Evolutionary conservation across 1,140 invertebrate genomes (phyloP).

Genomic region (Triops longicaudatus): DNA sequence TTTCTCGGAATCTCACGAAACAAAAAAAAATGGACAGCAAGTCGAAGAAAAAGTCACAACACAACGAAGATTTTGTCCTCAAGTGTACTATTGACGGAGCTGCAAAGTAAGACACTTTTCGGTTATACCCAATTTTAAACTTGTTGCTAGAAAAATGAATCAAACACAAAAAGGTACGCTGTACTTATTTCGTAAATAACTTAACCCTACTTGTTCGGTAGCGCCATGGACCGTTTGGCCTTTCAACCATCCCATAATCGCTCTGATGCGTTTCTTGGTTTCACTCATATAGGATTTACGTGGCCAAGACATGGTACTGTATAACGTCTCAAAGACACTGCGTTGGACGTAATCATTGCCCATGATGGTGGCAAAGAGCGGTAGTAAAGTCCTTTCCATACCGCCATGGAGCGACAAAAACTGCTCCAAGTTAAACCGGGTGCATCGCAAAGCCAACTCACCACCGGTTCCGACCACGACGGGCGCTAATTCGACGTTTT

Average conservation of each 20-base stretch:
- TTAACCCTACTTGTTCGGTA: constrained; percentile 44
- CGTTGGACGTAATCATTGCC: constrained; percentile 80
- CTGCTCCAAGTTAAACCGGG: constrained; percentile 60
- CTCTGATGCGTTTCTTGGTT: constrained; percentile 51
- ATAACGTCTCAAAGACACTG: constrained; percentile 58
- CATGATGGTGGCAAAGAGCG: constrained; percentile 66
- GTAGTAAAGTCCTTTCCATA: constrained; percentile 55
- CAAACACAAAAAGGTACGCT: too few relatives aligned
- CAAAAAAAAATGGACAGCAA: too few relatives aligned
- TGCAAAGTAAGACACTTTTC: too few relatives aligned
- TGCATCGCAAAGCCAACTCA: constrained; percentile 47
- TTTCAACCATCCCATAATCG: constrained; percentile 62
- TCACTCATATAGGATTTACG: constrained; percentile 49
- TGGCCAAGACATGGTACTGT: constrained; percentile 51
- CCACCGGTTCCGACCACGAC: constrained; percentile 30
- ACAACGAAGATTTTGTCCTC: too few relatives aligned
- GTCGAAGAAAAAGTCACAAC: too few relatives aligned
- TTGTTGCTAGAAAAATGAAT: too few relatives aligned
- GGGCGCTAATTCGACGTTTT: constrained; percentile 47
- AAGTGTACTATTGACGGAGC: too few relatives aligned
- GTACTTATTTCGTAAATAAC: background rate
- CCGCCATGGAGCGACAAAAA: constrained; percentile 49
- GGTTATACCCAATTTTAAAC: too few relatives aligned
- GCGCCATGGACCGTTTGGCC: constrained; percentile 56
- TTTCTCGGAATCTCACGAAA: too few relatives aligned